phyloP scores from a whole-genome alignment of 2,113 vertebrate species.

The Ictalurus punctatus region DNA sequence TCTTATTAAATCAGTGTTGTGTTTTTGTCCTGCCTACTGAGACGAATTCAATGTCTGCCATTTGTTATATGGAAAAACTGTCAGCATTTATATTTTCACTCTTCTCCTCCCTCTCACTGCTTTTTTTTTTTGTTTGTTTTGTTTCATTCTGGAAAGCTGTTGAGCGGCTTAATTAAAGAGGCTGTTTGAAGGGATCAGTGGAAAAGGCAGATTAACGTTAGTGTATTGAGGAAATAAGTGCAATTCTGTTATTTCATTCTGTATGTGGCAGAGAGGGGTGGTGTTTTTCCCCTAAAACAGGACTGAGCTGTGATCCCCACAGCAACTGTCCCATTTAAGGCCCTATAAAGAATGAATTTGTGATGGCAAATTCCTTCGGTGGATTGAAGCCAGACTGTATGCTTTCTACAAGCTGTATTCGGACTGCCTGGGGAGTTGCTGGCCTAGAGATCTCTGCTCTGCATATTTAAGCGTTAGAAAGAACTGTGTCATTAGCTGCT shows the following conservation, averaged over 20 bases:
- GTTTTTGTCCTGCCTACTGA: slow-evolving; percentile 1
- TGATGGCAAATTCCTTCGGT: background rate
- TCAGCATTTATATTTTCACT: slow-evolving; percentile 23
- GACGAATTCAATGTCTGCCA: slow-evolving; percentile 3
- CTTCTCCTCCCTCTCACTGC: background rate
- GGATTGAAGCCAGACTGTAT: slow-evolving; percentile 8
- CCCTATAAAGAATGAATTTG: slow-evolving; percentile 16
- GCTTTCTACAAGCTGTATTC: slow-evolving; percentile 12
- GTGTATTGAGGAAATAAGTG: slow-evolving; percentile 47
- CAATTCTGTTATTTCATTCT: slow-evolving; percentile 41
- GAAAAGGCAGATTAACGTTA: slow-evolving; percentile 25
- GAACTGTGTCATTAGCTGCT: slow-evolving; percentile 16
- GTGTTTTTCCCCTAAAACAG: background rate
- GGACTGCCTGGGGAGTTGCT: background rate
- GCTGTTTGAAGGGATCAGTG: slow-evolving; percentile 19
- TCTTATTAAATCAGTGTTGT: slow-evolving; percentile 42
- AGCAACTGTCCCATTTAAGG: slow-evolving; percentile 23
- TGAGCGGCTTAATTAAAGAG: slow-evolving; percentile 18
- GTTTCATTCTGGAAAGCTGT: slow-evolving; percentile 12
- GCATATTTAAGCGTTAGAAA: slow-evolving; percentile 7
- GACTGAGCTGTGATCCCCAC: background rate
- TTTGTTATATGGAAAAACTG: slow-evolving; percentile 18
- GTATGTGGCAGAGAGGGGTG: background rate
- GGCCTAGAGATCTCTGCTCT: slow-evolving; percentile 17
- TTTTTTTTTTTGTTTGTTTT: background rate